These are phyloP conservation scores for Falco rusticolus DNA, from an alignment of 2,797 vertebrate genomes.

Conservation along the genomic window DNA sequence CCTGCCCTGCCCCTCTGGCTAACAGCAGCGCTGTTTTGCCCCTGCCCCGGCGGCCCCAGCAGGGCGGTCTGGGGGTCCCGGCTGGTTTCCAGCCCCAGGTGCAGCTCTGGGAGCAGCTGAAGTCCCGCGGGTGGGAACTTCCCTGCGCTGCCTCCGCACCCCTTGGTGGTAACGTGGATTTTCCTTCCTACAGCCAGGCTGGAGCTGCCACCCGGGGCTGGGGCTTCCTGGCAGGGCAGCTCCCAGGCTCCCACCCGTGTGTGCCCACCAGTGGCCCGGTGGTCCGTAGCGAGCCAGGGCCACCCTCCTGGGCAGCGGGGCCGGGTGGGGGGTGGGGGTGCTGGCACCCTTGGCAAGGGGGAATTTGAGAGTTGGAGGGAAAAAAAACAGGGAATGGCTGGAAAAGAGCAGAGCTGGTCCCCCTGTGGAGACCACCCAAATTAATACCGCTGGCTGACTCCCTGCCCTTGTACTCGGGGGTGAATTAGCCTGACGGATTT, in stretches of 20 bases:
- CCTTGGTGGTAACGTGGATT: background rate
- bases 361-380: background rate
- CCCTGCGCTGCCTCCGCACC: background rate
- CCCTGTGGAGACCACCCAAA: background rate
- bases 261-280: accelerated
- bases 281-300: accelerated
- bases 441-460: accelerated
- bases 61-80: background rate
- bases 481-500: background rate
- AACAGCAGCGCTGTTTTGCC: background rate
- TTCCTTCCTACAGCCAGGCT: background rate
- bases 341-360: background rate
- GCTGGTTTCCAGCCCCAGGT: accelerated
- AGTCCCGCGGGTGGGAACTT: no score
- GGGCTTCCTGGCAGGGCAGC: no score
- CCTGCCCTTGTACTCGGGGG: background rate
- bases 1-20: background rate
- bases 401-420: background rate
- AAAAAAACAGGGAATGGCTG: accelerated
- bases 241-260: no score
- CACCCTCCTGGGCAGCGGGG: background rate
- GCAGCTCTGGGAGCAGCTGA: background rate
- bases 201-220: background rate
- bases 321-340: background rate
- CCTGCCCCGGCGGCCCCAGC: background rate